Evolutionary conservation across 2,797 vertebrate species (phyloP).

Genomic region (Sebastiscus albofasciatus): DNA sequence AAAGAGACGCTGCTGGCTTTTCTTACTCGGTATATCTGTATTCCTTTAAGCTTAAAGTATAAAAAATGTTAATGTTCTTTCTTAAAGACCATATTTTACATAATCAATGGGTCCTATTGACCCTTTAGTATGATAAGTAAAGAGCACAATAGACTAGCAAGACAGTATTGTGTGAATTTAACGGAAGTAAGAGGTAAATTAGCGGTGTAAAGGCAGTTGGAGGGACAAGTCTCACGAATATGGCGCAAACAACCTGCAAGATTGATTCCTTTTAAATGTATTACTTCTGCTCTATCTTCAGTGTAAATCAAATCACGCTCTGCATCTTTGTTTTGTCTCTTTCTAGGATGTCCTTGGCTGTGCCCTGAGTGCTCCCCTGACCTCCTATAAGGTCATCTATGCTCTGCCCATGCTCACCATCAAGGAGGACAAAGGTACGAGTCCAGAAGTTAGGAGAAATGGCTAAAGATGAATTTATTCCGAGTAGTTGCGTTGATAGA

Average conservation of each 20-base stretch:
- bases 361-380: slow-evolving; percentile 90
- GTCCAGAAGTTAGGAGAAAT: not conserved
- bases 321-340: not conserved
- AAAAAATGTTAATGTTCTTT: no score
- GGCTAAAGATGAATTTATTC: not conserved
- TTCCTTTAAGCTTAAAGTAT: no score
- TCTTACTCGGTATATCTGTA: no score
- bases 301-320: not conserved
- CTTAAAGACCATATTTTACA: no score
- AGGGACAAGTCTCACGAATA: not conserved
- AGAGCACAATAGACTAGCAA: no score
- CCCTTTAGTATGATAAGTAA: no score
- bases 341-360: slow-evolving; percentile 92
- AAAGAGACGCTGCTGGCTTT: no score
- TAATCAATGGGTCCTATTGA: no score
- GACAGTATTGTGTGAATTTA: not conserved
- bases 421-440: slow-evolving; percentile 97
- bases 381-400: slow-evolving; percentile 90
- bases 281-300: not conserved
- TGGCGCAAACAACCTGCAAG: not conserved
- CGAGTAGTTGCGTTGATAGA: not conserved
- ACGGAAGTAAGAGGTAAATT: not conserved
- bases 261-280: not conserved
- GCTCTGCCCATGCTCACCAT: slow-evolving; percentile 98
- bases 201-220: not conserved